Conservation (phyloP, 2,113 vertebrate species). For the Carettochelys insculpta region DNA sequence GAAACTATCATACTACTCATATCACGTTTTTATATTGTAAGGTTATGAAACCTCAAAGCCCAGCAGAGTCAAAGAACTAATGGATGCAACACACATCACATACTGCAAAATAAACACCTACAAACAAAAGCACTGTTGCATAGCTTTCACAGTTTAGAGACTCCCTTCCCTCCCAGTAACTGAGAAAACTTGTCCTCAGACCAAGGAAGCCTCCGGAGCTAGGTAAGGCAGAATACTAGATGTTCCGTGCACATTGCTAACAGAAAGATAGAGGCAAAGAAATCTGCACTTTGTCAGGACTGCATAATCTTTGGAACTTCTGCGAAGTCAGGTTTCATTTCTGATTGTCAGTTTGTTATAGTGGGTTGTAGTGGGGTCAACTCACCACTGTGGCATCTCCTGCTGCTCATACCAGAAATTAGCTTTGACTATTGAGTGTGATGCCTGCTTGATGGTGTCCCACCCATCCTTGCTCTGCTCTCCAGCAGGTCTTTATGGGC, state of each 20-base stretch:
- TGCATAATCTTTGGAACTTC: neutral
- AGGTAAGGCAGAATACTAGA: neutral
- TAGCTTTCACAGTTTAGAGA: neutral
- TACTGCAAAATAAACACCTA: neutral
- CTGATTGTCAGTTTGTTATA: neutral
- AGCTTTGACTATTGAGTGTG: too few relatives aligned
- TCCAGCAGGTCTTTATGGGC: too few relatives aligned
- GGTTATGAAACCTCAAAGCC: conserved; percentile 6
- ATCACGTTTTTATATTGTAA: neutral
- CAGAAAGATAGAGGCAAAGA: neutral
- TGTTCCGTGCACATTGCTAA: neutral
- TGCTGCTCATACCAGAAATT: too few relatives aligned
- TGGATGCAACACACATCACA: neutral
- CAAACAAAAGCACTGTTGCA: neutral
- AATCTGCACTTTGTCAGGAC: neutral
- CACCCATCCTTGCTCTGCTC: too few relatives aligned
- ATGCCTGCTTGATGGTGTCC: too few relatives aligned
- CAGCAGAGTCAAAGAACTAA: neutral
- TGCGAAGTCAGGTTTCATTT: conserved; percentile 2
- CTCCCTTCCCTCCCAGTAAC: rapidly evolving
- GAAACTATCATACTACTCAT: neutral
- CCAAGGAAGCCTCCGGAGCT: neutral
- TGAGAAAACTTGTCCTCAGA: neutral
- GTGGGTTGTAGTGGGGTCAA: too few relatives aligned
- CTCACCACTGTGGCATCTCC: too few relatives aligned